A percentile compares a stretch with the other conserved stretches of the same genome.
These are phyloP conservation scores for Toxostoma redivivum DNA, from an alignment of 2,113 vertebrate genomes.

Conservation along the genomic window DNA sequence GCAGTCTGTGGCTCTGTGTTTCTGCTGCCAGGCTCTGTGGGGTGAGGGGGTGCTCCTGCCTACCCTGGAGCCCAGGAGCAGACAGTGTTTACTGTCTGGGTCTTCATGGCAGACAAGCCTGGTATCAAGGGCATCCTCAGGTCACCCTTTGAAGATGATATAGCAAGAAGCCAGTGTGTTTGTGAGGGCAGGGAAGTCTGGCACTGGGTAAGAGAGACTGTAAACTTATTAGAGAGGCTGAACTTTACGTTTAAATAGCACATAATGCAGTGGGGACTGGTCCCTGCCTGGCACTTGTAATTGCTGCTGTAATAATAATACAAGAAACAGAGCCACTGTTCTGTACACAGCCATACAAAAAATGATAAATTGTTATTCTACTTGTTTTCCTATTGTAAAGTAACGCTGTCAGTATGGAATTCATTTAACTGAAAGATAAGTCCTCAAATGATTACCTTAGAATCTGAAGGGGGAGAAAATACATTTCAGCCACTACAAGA, in stretches of 20 bases:
- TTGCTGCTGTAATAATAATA: conserved; percentile 48
- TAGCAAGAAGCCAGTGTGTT: not conserved
- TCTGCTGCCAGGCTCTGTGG: not conserved
- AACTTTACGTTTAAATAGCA: conserved; percentile 52
- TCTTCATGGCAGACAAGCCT: not conserved
- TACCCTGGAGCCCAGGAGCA: not conserved
- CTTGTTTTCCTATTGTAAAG: conserved; percentile 41
- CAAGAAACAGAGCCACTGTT: conserved; percentile 34
- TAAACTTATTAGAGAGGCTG: conserved; percentile 47
- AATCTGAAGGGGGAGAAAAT: not conserved
- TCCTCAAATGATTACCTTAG: conserved; percentile 8
- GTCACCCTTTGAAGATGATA: not conserved
- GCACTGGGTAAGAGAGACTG: conserved; percentile 5
- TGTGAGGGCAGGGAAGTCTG: conserved; percentile 30
- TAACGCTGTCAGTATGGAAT: conserved; percentile 23
- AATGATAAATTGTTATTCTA: conserved; percentile 35
- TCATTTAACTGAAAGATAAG: conserved; percentile 29
- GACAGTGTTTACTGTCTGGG: not conserved
- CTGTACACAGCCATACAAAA: conserved; percentile 11
- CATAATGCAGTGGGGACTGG: conserved; percentile 49
- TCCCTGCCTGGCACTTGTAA: conserved; percentile 50
- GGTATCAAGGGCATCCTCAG: not conserved
- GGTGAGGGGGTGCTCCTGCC: not conserved
- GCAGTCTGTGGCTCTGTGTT: not conserved
- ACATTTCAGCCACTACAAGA: not conserved